Evolutionary conservation across 2,888 invertebrate species (phyloP), one percentile per base, ranked within the genome.

Genomic region (Erynnis tages): DNA sequence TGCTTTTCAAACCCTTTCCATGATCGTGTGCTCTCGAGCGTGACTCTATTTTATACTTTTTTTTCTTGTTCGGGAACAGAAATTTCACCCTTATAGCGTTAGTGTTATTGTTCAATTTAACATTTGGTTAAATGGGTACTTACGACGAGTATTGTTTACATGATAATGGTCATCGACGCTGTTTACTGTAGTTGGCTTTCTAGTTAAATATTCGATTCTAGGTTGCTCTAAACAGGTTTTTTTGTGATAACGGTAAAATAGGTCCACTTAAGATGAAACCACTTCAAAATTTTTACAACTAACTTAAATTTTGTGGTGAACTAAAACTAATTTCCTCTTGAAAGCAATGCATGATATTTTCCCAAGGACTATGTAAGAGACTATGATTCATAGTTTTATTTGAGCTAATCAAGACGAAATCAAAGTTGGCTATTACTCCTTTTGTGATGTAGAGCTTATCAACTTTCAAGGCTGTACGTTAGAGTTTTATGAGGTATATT

Each of bases 11-110:
- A 62, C 62, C 62, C 63, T 69, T 67, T 66, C 63, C 74, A 69
- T 67, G 63, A 67, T 71, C 69, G 66, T 69, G 72, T 67, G 67
- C 70, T 70, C 54, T 66, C 56, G 64, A 73, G 73, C 82, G 78
- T 83, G 79, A 79, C 79, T 70, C 63, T 58, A 55, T 55, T 65
- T 73, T 69, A 74, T 73, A 73, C 62, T 61, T 61, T 58, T 45
- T 55, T 56, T 53, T 46, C 53, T 54, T 57, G 57, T 59, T 57
- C 55, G 7, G 38, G 54, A 52, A 59, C 30, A 55, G 53, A 43
- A 68, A 58, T 60, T 49, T 67, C 55, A 41, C 50, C 60, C 59
- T 61, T 63, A 53, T 57, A 43, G 47, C 47, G 38, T 4, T 30
- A 6, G 6, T 6, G 8, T 38, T 52, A 52, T 44, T 44, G 44